Evolutionary conservation across 2,888 invertebrate species (phyloP), one percentile per base, ranked within the genome.

Genomic region (Adela reaumurella): DNA sequence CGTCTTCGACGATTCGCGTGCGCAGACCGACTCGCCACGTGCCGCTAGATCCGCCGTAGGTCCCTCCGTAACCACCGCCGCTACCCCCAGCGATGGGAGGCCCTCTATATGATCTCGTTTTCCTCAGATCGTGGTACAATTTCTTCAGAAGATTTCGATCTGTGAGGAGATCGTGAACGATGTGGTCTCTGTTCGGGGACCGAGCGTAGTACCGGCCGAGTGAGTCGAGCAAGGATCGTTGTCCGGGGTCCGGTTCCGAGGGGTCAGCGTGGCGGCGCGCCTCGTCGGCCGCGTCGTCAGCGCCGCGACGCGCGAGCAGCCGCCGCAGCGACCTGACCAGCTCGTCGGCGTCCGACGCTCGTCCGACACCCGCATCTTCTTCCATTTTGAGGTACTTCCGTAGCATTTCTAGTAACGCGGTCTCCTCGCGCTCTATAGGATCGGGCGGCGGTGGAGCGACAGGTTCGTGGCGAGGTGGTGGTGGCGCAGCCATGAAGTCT

Each of bases 101-200:
- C 49, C 73, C 72, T 49, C 74, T 64, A 55, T 78, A 79, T 29
- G 78, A 74, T 57, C 86, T 83, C 19, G 88, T 82, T 59, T 87
- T 86, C 54, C 88, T 79, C 56, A 89, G 72, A 59, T 89, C 88
- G 62, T 88, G 87, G 61, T 89, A 88, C 24, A 89, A 71, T 63
- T 84, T 87, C 64, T 88, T 89, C 48, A 92, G 70, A 19, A 89
- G 76, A 59, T 84, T 86, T 57, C 89, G 81, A 64, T 92, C 87
- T 10, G 87, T 87, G 48, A 91, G 68, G 47, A 91, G 76, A 58
- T 88, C 87, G 48, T 87, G 86, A 56, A 90, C 86, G 50, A 89
- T 85, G 63, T 81, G 82, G 54, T 89, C 86, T 50, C 87, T 78
- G 58, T 84, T 86, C 0, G 83, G 74, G 14, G 84, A 82, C 85